Conservation (phyloP, 1,140 invertebrate genomes). For the Steinernema khuongi region DNA sequence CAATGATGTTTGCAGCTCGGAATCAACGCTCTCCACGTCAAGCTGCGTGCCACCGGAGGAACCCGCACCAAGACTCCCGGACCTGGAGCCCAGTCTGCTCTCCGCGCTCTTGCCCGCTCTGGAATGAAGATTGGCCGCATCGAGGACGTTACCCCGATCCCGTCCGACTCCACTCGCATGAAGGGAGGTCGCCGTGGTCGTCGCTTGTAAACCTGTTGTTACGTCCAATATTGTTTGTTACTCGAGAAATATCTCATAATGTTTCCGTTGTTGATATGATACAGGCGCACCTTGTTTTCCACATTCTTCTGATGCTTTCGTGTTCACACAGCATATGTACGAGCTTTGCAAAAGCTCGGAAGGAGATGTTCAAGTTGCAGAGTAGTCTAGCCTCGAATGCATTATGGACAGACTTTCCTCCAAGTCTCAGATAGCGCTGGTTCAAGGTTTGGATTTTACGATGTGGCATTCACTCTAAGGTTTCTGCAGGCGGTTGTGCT, state of each 20-base stretch:
- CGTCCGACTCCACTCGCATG: conserved; percentile 93
- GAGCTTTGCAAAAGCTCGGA: neutral
- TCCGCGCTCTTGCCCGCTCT: conserved; percentile 91
- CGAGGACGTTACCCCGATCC: conserved; percentile 96
- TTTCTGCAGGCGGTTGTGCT: no score
- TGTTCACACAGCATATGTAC: no score
- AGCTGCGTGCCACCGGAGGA: conserved; percentile 92
- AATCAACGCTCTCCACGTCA: conserved; percentile 95
- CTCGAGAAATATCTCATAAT: neutral
- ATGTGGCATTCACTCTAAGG: no score
- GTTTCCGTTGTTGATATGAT: neutral
- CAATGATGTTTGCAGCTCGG: conserved; percentile 65
- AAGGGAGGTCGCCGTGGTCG: conserved; percentile 99
- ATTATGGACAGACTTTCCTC: no score
- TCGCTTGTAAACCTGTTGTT: conserved; percentile 73
- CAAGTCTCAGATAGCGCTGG: no score
- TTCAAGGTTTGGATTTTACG: no score
- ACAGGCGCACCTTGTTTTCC: neutral
- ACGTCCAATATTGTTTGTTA: neutral
- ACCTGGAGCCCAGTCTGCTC: conserved; percentile 94
- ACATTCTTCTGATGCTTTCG: neutral
- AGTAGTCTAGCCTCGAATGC: no score
- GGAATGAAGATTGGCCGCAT: conserved; percentile 99
- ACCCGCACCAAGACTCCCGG: conserved; percentile 90
- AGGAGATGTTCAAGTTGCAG: neutral